Base-by-base conservation (phyloP, 1,140 invertebrate genomes). In the Mercenaria mercenaria region DNA sequence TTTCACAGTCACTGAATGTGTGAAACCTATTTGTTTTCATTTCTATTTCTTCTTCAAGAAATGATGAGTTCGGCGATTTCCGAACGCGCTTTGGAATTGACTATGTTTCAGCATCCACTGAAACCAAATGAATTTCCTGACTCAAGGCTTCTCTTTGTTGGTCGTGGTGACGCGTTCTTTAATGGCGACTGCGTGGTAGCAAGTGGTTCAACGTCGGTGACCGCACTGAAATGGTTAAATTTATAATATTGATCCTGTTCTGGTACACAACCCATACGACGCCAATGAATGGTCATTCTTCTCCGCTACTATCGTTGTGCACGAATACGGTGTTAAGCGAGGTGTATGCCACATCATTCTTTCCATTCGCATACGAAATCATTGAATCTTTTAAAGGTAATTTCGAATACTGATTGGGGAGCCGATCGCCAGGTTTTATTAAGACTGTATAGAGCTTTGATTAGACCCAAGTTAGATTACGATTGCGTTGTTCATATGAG, bases 201-300 rank as follows among this genome's bases (percentile, higher is more conserved):
- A n/a, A 15, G 15, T 15, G 29, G 13, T 41, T 79, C 15, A 26
- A 15, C 23, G n/a, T 67, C 61, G 18, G n/a, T 39, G 10, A 82
- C 61, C 2, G 80, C 80, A 41, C 41, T 4, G 59, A 82, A 82
- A 29, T 82, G 80, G 37, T 82, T 82, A n/a, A 82, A 56, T 0
- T 8, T 23, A 43, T 82, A 82, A 18, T 20, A 64, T 26, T 23
- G 37, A 4, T 29, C 80, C 2, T 11, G 20, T 8, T 13, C 6
- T 41, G 56, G 80, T 11, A 82, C 56, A 34, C 26, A 41, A 29
- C 59, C 80, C 29, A 64, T 39, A 0, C 32, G 23, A 34, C 39
- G 39, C 79, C 79, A 61, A 0, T 0, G 15, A 20, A 81, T 39
- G 39, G 13, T 1, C 29, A 43, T 29, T 26, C 4, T 56, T 0